phyloP scores from a whole-genome alignment of 2,888 invertebrate genomes.

The Augochlorella aurata region DNA sequence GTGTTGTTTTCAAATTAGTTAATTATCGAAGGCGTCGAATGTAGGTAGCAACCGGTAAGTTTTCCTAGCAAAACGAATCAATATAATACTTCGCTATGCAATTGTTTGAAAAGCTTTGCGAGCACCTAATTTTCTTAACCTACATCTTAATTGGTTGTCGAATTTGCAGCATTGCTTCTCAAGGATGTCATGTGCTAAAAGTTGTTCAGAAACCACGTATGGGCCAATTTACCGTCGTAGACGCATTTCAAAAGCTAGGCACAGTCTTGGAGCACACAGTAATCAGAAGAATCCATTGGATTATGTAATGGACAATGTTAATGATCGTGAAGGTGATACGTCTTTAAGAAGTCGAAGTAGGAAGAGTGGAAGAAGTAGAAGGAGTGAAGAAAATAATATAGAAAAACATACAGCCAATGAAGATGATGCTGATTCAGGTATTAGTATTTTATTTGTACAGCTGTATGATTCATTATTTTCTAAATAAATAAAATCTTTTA shows the following conservation, averaged over 20 bases:
- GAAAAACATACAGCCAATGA: constrained; percentile 60
- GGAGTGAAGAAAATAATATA: constrained; percentile 65
- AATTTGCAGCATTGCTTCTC: neutral
- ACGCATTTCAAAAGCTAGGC: constrained; percentile 62
- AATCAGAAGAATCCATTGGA: constrained; percentile 41
- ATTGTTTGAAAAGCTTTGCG: neutral
- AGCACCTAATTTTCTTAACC: constrained; percentile 7
- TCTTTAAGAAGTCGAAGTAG: constrained; percentile 63
- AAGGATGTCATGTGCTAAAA: constrained; percentile 30
- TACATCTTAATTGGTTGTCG: neutral
- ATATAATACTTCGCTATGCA: neutral
- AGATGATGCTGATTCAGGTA: constrained; percentile 55
- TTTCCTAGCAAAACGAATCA: neutral
- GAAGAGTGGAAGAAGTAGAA: constrained; percentile 67
- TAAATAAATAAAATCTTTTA: neutral
- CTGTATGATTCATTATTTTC: neutral
- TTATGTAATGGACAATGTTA: constrained; percentile 21
- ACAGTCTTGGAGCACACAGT: constrained; percentile 44
- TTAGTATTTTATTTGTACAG: neutral
- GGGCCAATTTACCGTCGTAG: constrained; percentile 55
- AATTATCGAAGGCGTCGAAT: neutral
- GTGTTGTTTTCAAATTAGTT: neutral
- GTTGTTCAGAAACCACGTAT: constrained; percentile 67
- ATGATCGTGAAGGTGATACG: constrained; percentile 48
- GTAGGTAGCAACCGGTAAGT: constrained; percentile 27